Base-by-base conservation (phyloP, 2,888 invertebrate genomes). In the Spicauda simplicius region DNA sequence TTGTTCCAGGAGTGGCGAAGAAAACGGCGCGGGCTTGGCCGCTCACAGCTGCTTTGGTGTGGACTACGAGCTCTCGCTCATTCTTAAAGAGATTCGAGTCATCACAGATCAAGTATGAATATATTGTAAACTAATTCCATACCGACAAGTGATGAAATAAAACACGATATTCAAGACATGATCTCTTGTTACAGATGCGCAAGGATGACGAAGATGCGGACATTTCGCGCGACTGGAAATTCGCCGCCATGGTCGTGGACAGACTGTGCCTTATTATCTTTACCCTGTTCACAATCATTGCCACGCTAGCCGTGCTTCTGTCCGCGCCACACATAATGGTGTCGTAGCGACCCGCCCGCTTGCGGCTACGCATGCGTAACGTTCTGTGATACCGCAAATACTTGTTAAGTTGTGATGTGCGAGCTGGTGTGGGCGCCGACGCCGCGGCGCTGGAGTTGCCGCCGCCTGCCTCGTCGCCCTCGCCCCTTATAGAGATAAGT, bases 181-280 rank as follows among this genome's bases (percentile, higher is more conserved):
- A 30, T 18, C 58, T 33, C 52, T 76, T 69, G 76, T 89, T 88
- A 33, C 96, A 98, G 95, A 96, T 99, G 95, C 96, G 97, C 91
- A 97, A 97, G 93, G 98, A 98, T 88, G 99, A 99, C 93, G 97
- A 98, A 91, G 97, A 97, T 85, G 96, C 97, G 92, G 98, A 97
- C 93, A 95, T 98, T 91, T 97, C 98, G 92, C 97, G 97, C 95
- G 98, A 99, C 96, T 99, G 99, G 99, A 98, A 98, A 95, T 99
- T 99, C 95, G 99, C 99, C 93, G 99, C 99, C 94, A 98, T 99
- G 98, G 99, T 99, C 94, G 98, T 99, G 95, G 99, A 99, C 96
- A 97, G 99, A 96, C 96, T 99, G 96, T 99, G 99, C 97, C 97
- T 99, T 96, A 98, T 98, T 95, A 97, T 98, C 95, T 99, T 99